phyloP scores from a whole-genome alignment of 2,888 invertebrate genomes.

The Lasioglossum calceatum region DNA sequence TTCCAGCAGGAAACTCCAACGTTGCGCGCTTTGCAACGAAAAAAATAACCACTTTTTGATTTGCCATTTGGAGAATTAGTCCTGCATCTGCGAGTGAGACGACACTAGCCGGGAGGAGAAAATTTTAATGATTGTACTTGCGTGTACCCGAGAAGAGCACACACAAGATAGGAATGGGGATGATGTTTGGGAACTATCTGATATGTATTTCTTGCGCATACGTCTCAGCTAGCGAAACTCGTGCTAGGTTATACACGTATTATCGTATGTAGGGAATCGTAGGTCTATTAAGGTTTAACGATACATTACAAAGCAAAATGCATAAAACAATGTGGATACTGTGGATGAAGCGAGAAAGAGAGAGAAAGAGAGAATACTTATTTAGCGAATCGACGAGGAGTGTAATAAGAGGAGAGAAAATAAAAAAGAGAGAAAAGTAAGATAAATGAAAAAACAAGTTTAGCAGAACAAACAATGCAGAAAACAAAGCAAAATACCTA shows the following conservation, averaged over 20 bases:
- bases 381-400: conserved; percentile 57
- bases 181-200: conserved; percentile 60
- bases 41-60: conserved; percentile 19
- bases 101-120: conserved; percentile 14
- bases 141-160: conserved; percentile 73
- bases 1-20: conserved; percentile 19
- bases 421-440: conserved; percentile 8
- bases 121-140: conserved; percentile 64
- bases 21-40: conserved; percentile 25
- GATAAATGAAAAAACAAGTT: conserved; percentile 7
- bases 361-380: conserved; percentile 43
- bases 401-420: conserved; percentile 10
- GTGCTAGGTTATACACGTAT: conserved; percentile 78
- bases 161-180: conserved; percentile 64
- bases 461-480: conserved; percentile 64
- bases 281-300: conserved; percentile 70
- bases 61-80: conserved; percentile 35
- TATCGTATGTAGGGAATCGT: conserved; percentile 78
- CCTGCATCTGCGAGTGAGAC: conserved; percentile 45
- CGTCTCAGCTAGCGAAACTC: conserved; percentile 79
- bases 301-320: conserved; percentile 56
- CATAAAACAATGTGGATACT: conserved; percentile 64
- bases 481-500: conserved; percentile 65
- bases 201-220: conserved; percentile 74
- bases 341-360: conserved; percentile 23